Evolutionary conservation across 1,140 invertebrate species (phyloP).

Genomic region (Cherax destructor): DNA sequence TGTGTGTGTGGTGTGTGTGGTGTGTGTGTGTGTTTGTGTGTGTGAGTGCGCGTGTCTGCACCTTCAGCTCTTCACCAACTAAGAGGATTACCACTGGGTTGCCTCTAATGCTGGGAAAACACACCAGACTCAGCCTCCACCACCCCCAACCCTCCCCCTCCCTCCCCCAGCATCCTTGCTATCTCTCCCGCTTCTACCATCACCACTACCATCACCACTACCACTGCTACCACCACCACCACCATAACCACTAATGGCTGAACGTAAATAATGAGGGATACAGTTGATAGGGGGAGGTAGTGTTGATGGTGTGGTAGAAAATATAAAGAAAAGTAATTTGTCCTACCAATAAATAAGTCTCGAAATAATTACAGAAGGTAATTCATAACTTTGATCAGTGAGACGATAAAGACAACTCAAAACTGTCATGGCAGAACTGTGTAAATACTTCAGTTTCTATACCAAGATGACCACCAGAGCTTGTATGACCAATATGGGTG

Average conservation of each 20-base stretch:
- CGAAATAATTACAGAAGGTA: no score
- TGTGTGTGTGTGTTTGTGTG: background rate
- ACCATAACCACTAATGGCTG: no score
- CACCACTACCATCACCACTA: no score
- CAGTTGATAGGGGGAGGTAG: no score
- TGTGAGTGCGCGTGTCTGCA: background rate
- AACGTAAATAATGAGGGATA: no score
- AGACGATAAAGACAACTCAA: no score
- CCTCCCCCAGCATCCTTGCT: background rate
- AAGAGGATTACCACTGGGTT: constrained; percentile 25
- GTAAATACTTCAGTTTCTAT: no score
- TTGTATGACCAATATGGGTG: no score
- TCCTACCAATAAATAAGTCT: background rate
- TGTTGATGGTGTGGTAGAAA: background rate
- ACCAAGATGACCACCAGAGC: no score
- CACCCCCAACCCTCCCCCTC: background rate
- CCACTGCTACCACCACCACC: background rate
- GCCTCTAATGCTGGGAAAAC: constrained; percentile 13
- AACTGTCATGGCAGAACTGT: no score
- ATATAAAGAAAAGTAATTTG: background rate
- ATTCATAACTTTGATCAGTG: no score
- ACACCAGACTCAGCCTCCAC: background rate
- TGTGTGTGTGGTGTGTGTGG: background rate
- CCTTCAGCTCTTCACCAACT: constrained; percentile 16
- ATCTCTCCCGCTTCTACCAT: background rate